Conservation (phyloP, 2,113 vertebrate genomes). For the Cochlearius cochlearius region DNA sequence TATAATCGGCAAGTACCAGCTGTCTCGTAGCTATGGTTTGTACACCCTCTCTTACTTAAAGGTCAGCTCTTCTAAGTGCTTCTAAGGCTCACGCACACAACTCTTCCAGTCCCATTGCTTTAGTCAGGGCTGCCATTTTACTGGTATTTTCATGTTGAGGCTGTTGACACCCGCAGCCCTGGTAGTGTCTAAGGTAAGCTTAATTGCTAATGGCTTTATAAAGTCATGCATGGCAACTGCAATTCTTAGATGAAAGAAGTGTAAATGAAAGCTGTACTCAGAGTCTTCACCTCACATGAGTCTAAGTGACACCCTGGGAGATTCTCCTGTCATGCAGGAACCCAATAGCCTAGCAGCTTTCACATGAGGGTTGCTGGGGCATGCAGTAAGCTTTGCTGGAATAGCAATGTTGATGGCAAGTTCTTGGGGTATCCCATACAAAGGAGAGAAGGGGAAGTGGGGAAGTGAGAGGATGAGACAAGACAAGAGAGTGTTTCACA, state of each 20-base stretch:
- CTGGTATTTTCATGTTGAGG: neutral
- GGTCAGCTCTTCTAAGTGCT: neutral
- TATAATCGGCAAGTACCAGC: neutral
- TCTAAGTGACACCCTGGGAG: neutral
- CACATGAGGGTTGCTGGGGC: neutral
- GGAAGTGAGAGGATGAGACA: neutral
- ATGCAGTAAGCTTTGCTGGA: neutral
- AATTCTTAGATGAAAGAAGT: neutral
- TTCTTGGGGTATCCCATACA: neutral
- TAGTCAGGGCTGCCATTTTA: neutral
- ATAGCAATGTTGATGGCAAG: neutral
- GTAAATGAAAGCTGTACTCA: neutral
- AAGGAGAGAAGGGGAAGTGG: neutral
- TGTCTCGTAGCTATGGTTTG: neutral
- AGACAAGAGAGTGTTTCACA: neutral
- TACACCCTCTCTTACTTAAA: neutral
- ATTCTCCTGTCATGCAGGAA: neutral
- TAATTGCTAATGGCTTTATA: neutral
- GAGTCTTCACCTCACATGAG: neutral
- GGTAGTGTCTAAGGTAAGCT: neutral
- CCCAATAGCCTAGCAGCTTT: neutral
- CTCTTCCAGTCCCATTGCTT: neutral
- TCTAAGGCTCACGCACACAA: accelerated
- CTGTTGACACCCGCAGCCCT: neutral
- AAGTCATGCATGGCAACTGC: neutral